Percentiles rank a stretch among this genome's conserved stretches.
Conservation (phyloP, 2,888 invertebrate genomes). For the Meganola albula region DNA sequence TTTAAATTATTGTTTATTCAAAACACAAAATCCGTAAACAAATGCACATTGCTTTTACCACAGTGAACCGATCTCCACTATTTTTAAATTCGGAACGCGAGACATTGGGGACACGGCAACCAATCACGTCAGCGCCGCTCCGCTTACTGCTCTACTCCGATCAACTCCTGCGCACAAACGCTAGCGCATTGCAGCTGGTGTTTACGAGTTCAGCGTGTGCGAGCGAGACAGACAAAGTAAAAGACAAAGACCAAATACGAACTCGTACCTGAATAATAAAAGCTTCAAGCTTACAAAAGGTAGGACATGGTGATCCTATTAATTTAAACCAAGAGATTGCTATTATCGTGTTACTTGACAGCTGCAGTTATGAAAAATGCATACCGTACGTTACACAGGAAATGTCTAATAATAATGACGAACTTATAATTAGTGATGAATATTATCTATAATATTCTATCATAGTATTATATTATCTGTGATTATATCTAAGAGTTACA, state of each 20-base stretch:
- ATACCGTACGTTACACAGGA: too few species aligned
- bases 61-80: constrained; percentile 53
- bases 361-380: too few species aligned
- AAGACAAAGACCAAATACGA: constrained; percentile 43
- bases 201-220: constrained; percentile 46
- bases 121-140: constrained; percentile 65
- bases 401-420: too few species aligned
- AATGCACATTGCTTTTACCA: constrained; percentile 48
- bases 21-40: constrained; percentile 37
- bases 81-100: constrained; percentile 56
- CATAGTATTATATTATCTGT: too few species aligned
- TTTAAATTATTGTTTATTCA: constrained; percentile 13
- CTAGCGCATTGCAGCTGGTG: too few species aligned
- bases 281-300: constrained; percentile 57
- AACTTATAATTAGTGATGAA: too few species aligned
- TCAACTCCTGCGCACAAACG: constrained; percentile 66
- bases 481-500: too few species aligned
- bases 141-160: constrained; percentile 65
- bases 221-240: constrained; percentile 39
- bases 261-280: constrained; percentile 69
- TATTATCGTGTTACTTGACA: too few species aligned
- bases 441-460: too few species aligned
- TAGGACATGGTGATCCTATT: constrained; percentile 41
- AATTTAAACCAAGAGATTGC: constrained; percentile 39
- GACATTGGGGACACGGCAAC: constrained; percentile 43